Evolutionary conservation across 2,888 invertebrate genomes (phyloP).

Genomic region (Nomada ferruginata): DNA sequence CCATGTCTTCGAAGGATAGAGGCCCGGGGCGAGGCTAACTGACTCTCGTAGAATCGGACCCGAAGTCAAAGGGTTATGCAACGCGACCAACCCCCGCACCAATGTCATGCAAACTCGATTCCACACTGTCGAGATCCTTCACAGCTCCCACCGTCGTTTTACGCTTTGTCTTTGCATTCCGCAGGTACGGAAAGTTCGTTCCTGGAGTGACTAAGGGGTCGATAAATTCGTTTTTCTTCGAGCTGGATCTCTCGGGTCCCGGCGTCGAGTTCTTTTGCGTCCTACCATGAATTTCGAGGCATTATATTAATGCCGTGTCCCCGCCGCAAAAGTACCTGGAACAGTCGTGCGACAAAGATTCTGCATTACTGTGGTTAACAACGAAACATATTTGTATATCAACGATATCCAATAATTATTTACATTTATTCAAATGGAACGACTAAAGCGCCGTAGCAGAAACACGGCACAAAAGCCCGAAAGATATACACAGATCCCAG

Average conservation of each 20-base stretch:
- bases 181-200: conserved; percentile 2
- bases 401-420: not conserved
- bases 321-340: not conserved
- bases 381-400: not conserved
- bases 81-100: conserved; percentile 64
- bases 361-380: no score
- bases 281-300: conserved; percentile 5
- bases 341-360: no score
- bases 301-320: conserved; percentile 31
- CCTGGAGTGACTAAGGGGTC: not conserved
- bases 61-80: conserved; percentile 76
- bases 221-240: conserved; percentile 35
- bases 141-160: conserved; percentile 28
- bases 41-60: conserved; percentile 62
- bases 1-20: conserved; percentile 7
- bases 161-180: conserved; percentile 48
- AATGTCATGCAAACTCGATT: conserved; percentile 81
- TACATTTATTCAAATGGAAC: not conserved
- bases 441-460: not conserved
- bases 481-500: conserved; percentile 4
- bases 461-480: conserved; percentile 4
- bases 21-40: conserved; percentile 43
- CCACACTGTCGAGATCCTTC: conserved; percentile 51
- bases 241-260: no score
- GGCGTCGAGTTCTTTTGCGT: conserved; percentile 14